Percentiles rank a stretch among this genome's conserved stretches.
Evolutionary conservation across 1,140 invertebrate genomes (phyloP).

Genomic region (Liolophura sinensis): DNA sequence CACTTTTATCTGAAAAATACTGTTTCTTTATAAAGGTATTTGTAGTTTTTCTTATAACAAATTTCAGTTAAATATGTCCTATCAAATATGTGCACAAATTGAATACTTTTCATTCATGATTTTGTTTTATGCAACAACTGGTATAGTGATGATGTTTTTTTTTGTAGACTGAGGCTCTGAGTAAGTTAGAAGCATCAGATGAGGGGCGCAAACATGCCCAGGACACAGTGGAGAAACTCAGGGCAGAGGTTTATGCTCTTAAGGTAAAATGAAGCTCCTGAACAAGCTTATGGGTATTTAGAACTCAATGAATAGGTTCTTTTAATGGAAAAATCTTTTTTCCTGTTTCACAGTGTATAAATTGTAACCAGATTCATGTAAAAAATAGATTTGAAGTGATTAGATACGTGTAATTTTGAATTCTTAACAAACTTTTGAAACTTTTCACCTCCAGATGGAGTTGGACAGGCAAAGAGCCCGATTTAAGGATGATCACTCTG

Average conservation of each 20-base stretch:
- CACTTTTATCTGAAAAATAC: slow-evolving; percentile 21
- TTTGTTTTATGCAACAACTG: background rate
- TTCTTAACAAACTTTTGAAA: background rate
- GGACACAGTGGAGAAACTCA: slow-evolving; percentile 36
- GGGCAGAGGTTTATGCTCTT: slow-evolving; percentile 42
- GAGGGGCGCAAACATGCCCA: slow-evolving; percentile 26
- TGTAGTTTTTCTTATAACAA: background rate
- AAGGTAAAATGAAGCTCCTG: slow-evolving; percentile 26
- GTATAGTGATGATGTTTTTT: background rate
- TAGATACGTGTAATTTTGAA: no score
- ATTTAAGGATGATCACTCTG: slow-evolving; percentile 39
- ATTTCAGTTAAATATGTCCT: slow-evolving; percentile 1
- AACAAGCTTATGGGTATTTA: no score
- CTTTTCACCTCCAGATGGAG: slow-evolving; percentile 38
- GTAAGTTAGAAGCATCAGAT: slow-evolving; percentile 29
- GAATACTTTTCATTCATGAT: slow-evolving; percentile 1
- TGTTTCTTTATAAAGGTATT: slow-evolving; percentile 26
- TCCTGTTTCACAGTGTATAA: no score
- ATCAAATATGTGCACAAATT: background rate
- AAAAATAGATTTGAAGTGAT: no score
- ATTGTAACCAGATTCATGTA: no score
- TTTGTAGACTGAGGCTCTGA: slow-evolving; percentile 24
- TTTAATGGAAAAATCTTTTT: no score
- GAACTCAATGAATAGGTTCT: no score
- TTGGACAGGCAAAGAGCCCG: slow-evolving; percentile 41